These are phyloP conservation scores for Drosophila subpulchrella DNA, from an alignment of 1,140 invertebrate species.

Conservation along the genomic window DNA sequence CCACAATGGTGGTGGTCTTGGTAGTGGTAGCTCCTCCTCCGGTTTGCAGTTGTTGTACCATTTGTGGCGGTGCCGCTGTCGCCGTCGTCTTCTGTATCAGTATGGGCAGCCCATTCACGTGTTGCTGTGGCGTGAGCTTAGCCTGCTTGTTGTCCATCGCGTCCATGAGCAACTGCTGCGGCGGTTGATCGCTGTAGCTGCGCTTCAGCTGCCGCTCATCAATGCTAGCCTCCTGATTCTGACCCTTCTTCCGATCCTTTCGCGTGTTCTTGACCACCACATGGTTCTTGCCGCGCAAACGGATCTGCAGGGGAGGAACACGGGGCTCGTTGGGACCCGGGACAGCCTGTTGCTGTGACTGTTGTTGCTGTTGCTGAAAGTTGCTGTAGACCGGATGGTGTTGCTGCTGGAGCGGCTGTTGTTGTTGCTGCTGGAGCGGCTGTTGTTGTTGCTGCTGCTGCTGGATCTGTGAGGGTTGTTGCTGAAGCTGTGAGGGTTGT, in stretches of 20 bases:
- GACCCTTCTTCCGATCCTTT: conserved; percentile 89
- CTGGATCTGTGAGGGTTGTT: conserved; percentile 10
- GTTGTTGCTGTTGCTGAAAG: conserved; percentile 43
- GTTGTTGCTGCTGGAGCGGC: conserved; percentile 41
- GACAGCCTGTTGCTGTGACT: conserved; percentile 55
- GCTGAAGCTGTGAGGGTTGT: conserved; percentile 20
- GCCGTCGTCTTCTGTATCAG: conserved; percentile 58
- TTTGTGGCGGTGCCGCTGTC: conserved; percentile 9
- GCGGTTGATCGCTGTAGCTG: conserved; percentile 54
- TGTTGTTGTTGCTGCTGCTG: conserved; percentile 46
- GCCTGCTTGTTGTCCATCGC: conserved; percentile 53
- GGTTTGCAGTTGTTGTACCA: conserved; percentile 25
- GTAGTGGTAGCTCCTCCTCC: conserved; percentile 33
- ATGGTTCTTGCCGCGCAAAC: conserved; percentile 92
- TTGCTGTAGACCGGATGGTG: conserved; percentile 55
- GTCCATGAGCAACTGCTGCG: conserved; percentile 45
- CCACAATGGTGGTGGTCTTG: conserved; percentile 72
- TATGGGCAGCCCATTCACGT: conserved; percentile 66
- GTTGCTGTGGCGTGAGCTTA: conserved; percentile 47
- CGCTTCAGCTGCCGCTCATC: conserved; percentile 57
- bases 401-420: conserved; percentile 26
- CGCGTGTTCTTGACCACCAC: conserved; percentile 94
- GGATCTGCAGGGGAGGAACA: conserved; percentile 95
- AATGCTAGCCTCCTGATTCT: conserved; percentile 24
- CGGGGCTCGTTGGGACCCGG: conserved; percentile 88